A percentile compares a stretch with the other conserved stretches of the same genome.
phyloP scores from a whole-genome alignment of 2,113 vertebrate genomes.

The Amazona guildingii region DNA sequence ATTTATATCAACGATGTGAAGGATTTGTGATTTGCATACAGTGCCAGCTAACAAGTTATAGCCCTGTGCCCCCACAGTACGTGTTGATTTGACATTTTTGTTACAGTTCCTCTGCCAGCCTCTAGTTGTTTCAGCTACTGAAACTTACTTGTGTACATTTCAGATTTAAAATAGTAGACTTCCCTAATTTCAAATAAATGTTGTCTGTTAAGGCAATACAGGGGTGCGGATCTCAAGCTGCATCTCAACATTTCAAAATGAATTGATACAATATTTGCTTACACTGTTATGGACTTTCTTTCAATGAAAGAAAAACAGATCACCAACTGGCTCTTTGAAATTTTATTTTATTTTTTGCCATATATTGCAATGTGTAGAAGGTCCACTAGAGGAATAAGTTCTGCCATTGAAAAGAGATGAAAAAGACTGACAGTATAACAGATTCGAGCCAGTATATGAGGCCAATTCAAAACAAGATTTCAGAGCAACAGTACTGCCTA shows the following conservation, averaged over 20 bases:
- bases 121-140: neutral
- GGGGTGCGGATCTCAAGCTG: neutral
- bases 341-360: neutral
- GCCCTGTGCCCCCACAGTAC: neutral
- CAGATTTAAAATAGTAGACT: neutral
- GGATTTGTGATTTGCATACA: neutral
- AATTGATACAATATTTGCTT: neutral
- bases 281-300: fast-evolving
- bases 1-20: neutral
- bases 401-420: neutral
- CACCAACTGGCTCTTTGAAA: neutral
- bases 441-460: neutral
- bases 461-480: neutral
- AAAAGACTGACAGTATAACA: neutral
- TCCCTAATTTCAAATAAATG: neutral
- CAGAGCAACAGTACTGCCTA: neutral
- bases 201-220: neutral
- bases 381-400: neutral
- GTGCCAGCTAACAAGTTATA: neutral
- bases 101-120: neutral
- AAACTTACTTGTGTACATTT: neutral
- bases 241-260: neutral
- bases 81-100: neutral
- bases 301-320: neutral
- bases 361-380: neutral